Evolutionary conservation across 2,888 invertebrate species (phyloP).

Genomic region (Caenorhabditis virilis): DNA sequence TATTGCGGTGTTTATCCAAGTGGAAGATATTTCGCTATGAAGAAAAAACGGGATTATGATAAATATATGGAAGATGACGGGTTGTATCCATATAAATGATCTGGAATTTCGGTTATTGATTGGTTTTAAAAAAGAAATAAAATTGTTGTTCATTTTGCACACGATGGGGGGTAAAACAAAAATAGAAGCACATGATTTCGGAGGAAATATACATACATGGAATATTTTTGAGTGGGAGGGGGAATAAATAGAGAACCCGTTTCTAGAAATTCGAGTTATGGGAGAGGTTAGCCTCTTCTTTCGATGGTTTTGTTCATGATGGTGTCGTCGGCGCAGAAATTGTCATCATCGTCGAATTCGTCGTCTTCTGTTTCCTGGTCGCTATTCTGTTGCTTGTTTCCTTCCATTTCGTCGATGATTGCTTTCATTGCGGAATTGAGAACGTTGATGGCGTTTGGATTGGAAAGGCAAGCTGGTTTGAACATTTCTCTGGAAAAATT

Average conservation of each 20-base stretch:
- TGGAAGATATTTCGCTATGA: not conserved
- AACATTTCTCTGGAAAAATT: slow-evolving; percentile 25
- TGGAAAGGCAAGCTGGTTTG: slow-evolving; percentile 23
- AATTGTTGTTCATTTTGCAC: too few relatives aligned
- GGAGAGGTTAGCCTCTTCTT: not conserved
- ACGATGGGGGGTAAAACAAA: too few relatives aligned
- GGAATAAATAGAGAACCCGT: too few relatives aligned
- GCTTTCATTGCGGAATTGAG: slow-evolving; percentile 8
- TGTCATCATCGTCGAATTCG: not conserved
- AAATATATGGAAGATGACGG: not conserved
- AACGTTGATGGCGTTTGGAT: slow-evolving; percentile 7
- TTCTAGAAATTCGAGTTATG: too few relatives aligned
- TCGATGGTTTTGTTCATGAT: slow-evolving; percentile 7
- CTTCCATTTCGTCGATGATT: not conserved
- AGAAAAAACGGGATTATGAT: not conserved
- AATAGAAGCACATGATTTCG: too few relatives aligned
- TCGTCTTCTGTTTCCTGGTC: not conserved
- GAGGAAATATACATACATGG: too few relatives aligned
- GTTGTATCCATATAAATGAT: not conserved
- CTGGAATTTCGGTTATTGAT: not conserved
- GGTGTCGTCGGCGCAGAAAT: slow-evolving; percentile 4
- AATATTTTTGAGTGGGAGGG: not conserved
- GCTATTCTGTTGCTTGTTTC: not conserved
- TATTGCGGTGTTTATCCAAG: not conserved
- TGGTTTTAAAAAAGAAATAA: not conserved